phyloP scores from a whole-genome alignment of 2,888 invertebrate genomes.

The Quadroppia sp. region DNA sequence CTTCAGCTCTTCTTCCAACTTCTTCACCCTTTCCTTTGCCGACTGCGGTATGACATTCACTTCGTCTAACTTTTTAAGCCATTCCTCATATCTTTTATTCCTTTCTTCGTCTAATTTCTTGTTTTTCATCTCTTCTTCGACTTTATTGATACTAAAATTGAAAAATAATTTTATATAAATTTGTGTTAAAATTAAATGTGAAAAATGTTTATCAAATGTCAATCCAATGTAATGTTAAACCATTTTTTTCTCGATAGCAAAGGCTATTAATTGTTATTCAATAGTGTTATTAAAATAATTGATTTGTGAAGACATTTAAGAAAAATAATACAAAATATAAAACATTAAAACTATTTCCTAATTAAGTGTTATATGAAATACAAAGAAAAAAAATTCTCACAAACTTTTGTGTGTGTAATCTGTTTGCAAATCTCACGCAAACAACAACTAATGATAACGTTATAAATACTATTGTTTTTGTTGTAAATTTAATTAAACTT shows the following conservation, averaged over 20 bases:
- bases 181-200: too few relatives aligned
- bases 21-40: slow-evolving; percentile 31
- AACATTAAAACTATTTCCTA: too few relatives aligned
- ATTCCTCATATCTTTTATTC: slow-evolving; percentile 38
- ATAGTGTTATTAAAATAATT: too few relatives aligned
- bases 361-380: not conserved
- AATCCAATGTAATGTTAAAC: too few relatives aligned
- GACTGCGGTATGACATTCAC: slow-evolving; percentile 39
- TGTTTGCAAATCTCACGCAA: not conserved
- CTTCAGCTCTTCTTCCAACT: slow-evolving; percentile 35
- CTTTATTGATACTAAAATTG: not conserved
- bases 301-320: not conserved
- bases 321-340: too few relatives aligned
- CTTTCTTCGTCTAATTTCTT: slow-evolving; percentile 35
- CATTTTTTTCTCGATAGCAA: too few relatives aligned
- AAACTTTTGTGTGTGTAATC: not conserved
- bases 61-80: slow-evolving; percentile 42
- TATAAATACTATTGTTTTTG: slow-evolving; percentile 5
- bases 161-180: too few relatives aligned
- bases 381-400: not conserved
- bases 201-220: too few relatives aligned
- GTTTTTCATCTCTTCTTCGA: slow-evolving; percentile 4
- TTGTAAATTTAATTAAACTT: not conserved
- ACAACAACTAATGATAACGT: not conserved
- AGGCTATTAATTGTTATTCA: too few relatives aligned